These are phyloP conservation scores for Pungitius pungitius DNA, from an alignment of 2,113 vertebrate species.

Conservation along the genomic window DNA sequence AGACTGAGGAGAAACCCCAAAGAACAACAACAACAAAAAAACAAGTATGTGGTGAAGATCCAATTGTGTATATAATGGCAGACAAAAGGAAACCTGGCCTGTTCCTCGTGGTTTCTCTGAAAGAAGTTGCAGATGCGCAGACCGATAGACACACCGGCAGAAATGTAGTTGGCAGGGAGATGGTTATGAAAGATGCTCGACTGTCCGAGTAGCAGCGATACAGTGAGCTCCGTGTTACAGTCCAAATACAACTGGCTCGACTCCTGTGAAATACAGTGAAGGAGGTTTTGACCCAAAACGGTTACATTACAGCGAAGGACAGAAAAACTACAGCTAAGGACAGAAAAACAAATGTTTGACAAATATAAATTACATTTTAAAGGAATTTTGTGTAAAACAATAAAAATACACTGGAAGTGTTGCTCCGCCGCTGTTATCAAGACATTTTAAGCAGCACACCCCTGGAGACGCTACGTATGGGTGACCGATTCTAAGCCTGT, in stretches of 20 bases:
- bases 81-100: slow-evolving; percentile 29
- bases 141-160: slow-evolving; percentile 27
- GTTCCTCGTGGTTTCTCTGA: slow-evolving; percentile 49
- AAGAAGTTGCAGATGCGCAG: slow-evolving; percentile 54
- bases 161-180: slow-evolving; percentile 41
- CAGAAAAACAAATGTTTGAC: no score
- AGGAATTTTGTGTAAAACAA: slow-evolving; percentile 38
- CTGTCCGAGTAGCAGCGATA: slow-evolving; percentile 39
- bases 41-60: slow-evolving; percentile 21
- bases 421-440: slow-evolving; percentile 43
- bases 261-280: slow-evolving; percentile 53
- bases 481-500: slow-evolving; percentile 62
- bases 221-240: slow-evolving; percentile 48
- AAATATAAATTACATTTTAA: slow-evolving; percentile 57
- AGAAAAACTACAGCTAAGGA: slow-evolving; percentile 45
- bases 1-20: slow-evolving; percentile 45
- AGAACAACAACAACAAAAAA: no score
- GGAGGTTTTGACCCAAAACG: slow-evolving; percentile 37
- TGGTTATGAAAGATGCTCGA: slow-evolving; percentile 38
- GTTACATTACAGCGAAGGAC: slow-evolving; percentile 41
- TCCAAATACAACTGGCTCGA: slow-evolving; percentile 57
- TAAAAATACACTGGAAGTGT: slow-evolving; percentile 45
- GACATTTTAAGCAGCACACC: slow-evolving; percentile 39
- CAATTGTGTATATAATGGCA: slow-evolving; percentile 13
- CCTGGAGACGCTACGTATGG: slow-evolving; percentile 41